Percentiles rank a stretch among this genome's conserved stretches.
These are phyloP conservation scores for Gryllus bimaculatus DNA, from an alignment of 1,140 invertebrate species.

Conservation along the genomic window DNA sequence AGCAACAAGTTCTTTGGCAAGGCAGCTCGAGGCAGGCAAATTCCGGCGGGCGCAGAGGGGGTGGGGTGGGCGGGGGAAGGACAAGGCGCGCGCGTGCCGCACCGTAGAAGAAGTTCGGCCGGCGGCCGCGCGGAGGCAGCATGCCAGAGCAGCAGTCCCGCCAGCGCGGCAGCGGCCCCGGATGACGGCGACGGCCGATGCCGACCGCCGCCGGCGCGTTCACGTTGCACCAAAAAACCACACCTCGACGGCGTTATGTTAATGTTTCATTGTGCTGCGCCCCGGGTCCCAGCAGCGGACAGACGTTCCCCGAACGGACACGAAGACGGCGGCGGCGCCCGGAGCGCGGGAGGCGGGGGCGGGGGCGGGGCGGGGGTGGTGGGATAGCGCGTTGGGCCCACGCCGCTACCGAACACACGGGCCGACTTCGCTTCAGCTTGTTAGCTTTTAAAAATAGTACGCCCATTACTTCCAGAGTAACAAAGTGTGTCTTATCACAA, in stretches of 20 bases:
- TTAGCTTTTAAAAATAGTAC: conserved; percentile 1
- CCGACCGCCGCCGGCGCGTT: background rate
- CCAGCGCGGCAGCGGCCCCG: too few relatives aligned
- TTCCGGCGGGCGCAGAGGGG: background rate
- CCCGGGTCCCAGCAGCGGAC: too few relatives aligned
- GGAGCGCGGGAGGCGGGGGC: too few relatives aligned
- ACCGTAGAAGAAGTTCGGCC: background rate
- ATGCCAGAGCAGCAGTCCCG: background rate
- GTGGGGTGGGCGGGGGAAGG: background rate
- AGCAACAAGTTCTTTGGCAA: conserved; percentile 4
- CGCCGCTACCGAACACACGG: too few relatives aligned
- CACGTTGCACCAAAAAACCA: background rate
- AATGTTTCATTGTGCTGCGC: background rate
- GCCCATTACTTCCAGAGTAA: background rate
- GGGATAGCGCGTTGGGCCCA: too few relatives aligned
- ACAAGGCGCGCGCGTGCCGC: background rate
- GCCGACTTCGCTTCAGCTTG: background rate
- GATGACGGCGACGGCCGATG: too few relatives aligned
- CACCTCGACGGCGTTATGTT: background rate
- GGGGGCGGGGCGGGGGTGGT: too few relatives aligned
- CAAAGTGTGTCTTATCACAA: conserved; percentile 1
- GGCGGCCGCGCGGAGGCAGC: too few relatives aligned
- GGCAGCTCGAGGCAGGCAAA: background rate
- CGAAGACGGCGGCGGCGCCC: too few relatives aligned
- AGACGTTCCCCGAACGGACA: too few relatives aligned